Evolutionary conservation across 2,797 vertebrate species (phyloP).

Genomic region (Pagetopsis macropterus): DNA sequence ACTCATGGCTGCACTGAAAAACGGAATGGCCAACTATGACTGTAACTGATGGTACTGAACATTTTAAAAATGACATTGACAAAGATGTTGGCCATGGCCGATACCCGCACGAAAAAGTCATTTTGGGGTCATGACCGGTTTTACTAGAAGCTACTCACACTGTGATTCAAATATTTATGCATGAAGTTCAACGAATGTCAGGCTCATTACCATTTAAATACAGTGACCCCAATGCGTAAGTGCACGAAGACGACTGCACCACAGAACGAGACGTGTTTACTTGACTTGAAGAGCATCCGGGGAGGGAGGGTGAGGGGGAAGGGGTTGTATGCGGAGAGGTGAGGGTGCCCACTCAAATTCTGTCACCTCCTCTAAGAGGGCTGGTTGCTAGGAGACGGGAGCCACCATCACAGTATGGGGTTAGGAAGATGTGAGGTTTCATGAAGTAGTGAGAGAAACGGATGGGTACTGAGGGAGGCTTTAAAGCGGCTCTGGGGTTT

Average conservation of each 20-base stretch:
- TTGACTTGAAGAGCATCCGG: conserved; percentile 59
- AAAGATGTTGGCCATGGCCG: neutral
- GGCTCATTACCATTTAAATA: neutral
- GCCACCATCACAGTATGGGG: conserved; percentile 70
- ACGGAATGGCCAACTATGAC: neutral
- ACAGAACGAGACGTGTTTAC: conserved; percentile 55
- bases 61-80: neutral
- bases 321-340: conserved; percentile 48
- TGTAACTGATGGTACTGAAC: neutral
- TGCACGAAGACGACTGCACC: conserved; percentile 6
- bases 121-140: neutral
- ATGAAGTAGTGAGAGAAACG: conserved; percentile 46
- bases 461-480: conserved; percentile 28
- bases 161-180: neutral
- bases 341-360: conserved; percentile 79
- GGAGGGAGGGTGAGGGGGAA: conserved; percentile 4
- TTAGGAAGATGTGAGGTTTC: conserved; percentile 62
- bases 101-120: neutral
- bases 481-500: conserved; percentile 44
- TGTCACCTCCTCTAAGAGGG: conserved; percentile 75
- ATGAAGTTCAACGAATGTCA: neutral
- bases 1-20: too few relatives aligned
- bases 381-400: conserved; percentile 74
- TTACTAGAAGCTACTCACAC: neutral
- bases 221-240: conserved; percentile 4